Conservation (phyloP, 2,888 invertebrate species). For the Keiferia lycopersicella region DNA sequence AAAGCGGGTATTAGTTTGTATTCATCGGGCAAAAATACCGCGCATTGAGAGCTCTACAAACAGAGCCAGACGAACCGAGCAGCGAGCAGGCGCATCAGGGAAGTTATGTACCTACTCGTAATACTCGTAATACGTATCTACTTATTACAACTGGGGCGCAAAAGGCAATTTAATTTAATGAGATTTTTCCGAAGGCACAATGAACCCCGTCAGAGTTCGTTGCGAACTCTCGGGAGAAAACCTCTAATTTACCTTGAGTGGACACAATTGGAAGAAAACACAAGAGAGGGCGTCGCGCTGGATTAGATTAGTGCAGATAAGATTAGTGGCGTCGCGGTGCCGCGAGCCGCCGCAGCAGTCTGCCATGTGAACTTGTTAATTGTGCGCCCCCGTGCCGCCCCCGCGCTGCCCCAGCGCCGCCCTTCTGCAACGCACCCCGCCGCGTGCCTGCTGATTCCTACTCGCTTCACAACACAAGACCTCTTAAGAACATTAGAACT, state of each 20-base stretch:
- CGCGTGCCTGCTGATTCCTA: slow-evolving; percentile 37
- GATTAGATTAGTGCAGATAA: slow-evolving; percentile 78
- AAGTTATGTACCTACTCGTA: slow-evolving; percentile 20
- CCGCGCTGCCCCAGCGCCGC: slow-evolving; percentile 27
- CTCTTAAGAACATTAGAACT: slow-evolving; percentile 41
- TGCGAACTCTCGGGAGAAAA: slow-evolving; percentile 68
- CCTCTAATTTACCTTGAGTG: slow-evolving; percentile 77
- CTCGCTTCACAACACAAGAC: slow-evolving; percentile 32
- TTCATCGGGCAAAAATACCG: slow-evolving; percentile 29
- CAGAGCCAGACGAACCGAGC: slow-evolving; percentile 26
- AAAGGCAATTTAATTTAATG: slow-evolving; percentile 42
- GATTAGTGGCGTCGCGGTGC: slow-evolving; percentile 66
- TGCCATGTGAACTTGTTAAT: slow-evolving; percentile 65
- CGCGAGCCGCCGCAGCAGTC: slow-evolving; percentile 43
- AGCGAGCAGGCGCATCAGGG: slow-evolving; percentile 20
- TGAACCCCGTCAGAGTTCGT: slow-evolving; percentile 58
- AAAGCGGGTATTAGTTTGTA: slow-evolving; percentile 25
- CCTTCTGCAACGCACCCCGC: slow-evolving; percentile 32
- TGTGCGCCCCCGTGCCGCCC: slow-evolving; percentile 41
- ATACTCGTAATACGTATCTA: slow-evolving; percentile 3
- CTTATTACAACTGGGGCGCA: slow-evolving; percentile 28
- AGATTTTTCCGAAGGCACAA: slow-evolving; percentile 53
- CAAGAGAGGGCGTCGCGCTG: slow-evolving; percentile 72
- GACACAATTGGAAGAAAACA: slow-evolving; percentile 80
- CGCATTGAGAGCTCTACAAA: slow-evolving; percentile 28